Base-by-base conservation (phyloP, 2,113 vertebrate genomes). In the Caranx melampygus region DNA sequence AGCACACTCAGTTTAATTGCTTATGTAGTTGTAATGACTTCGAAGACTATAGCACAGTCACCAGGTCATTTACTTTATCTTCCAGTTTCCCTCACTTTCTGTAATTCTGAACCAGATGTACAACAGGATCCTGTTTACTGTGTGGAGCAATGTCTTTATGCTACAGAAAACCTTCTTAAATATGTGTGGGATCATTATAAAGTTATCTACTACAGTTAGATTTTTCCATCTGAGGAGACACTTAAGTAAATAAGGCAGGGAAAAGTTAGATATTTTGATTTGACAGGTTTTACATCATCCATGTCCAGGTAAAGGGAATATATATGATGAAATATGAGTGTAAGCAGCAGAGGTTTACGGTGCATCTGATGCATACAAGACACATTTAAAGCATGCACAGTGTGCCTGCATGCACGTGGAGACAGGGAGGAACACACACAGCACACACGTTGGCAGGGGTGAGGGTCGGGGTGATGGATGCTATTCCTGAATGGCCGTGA, bases 401-500 rank as follows among this genome's bases (percentile, higher is more conserved):
- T 31, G 42, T 42, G n/a, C 14, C 55, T 51, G 18, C 52, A 55
- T 51, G 18, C 67, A 72, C 12, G 18, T 49, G 55, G 7, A 75
- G 18, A 83, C 52, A 52, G 10, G 33, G n/a, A 35, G 1, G 14
- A n/a, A 63, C 84, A 65, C 80, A 89, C 61, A 82, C 82, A 52
- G 20, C 51, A 81, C 75, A 83, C 51, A 92, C 85, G 70, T 88
- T 84, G 79, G 90, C 92, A 51, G 80, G 88, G 64, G 83, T 75
- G 82, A 93, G 93, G 84, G 72, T 87, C 88, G 94, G 90, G 59
- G 79, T 90, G 82, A 95, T 89, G 59, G 93, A 89, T 74, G 94
- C 90, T 63, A 37, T 54, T 70, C 63, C 72, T 26, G 93, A 94
- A 72, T 88, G 88, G 72, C 91, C 89, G 26, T 88, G 93, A 89